These are phyloP conservation scores for Girardinus metallicus DNA, from an alignment of 2,797 vertebrate genomes.

Conservation along the genomic window DNA sequence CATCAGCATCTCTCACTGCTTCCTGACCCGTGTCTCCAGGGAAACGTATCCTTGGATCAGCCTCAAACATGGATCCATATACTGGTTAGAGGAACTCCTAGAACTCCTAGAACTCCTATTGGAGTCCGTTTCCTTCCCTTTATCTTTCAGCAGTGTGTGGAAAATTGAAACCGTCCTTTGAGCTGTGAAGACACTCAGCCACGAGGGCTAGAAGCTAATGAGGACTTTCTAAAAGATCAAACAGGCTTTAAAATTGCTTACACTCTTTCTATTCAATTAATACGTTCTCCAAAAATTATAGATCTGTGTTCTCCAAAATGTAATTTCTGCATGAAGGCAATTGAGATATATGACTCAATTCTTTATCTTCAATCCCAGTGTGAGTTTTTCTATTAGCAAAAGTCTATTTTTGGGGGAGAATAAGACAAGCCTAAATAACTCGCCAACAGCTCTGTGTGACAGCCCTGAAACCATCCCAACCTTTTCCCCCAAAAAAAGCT, in stretches of 20 bases:
- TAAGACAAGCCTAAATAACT: conserved; percentile 45
- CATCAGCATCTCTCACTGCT: conserved; percentile 52
- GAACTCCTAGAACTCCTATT: conserved; percentile 59
- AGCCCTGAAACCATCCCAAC: conserved; percentile 55
- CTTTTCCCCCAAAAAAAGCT: too few species aligned
- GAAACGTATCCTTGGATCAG: conserved; percentile 73
- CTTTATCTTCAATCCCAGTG: conserved; percentile 60
- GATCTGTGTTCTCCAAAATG: conserved; percentile 40
- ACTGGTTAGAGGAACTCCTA: conserved; percentile 66
- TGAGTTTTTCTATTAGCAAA: conserved; percentile 65
- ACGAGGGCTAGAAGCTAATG: conserved; percentile 42
- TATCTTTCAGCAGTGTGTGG: conserved; percentile 28
- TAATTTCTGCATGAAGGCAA: conserved; percentile 35
- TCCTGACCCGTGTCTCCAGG: conserved; percentile 58
- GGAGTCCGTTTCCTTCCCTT: conserved; percentile 40
- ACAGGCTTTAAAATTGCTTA: conserved; percentile 48
- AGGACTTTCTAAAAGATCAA: conserved; percentile 61
- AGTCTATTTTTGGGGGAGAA: conserved; percentile 37
- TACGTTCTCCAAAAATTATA: conserved; percentile 44
- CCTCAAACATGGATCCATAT: conserved; percentile 70
- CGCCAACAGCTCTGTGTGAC: conserved; percentile 46
- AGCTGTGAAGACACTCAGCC: conserved; percentile 58
- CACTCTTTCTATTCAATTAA: conserved; percentile 55
- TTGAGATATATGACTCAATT: conserved; percentile 49
- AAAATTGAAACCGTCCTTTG: conserved; percentile 57